Evolutionary conservation across 1,140 invertebrate species (phyloP), one percentile per base, ranked within the genome.

Genomic region (Leptinotarsa texana): DNA sequence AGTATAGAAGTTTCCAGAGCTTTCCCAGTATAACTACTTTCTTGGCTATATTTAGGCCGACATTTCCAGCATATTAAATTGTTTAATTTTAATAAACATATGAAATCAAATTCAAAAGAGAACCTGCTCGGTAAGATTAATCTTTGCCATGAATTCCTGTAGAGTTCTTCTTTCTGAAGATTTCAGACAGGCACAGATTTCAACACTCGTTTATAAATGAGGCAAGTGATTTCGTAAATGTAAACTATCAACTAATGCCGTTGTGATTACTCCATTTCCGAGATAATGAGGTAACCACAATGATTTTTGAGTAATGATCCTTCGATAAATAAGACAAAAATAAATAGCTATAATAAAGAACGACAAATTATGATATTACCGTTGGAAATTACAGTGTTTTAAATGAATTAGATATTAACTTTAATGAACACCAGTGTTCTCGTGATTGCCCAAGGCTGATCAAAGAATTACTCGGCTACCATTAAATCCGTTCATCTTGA

Each of bases 321-420:
- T 21, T 33, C 63, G 63, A 65, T 33, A 33, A 24, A 65, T 65
- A 24, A 65, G 63, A 65, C 63, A 65, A 65, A 65, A 65, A 65
- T 65, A 65, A 65, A 65, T 65, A 15, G 63, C 63, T 65, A 65
- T 65, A 33, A n/a, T 65, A 65, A 22, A 65, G 21, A 21, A 24
- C 63, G 63, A 65, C 63, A 65, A 65, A 65, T 65, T 65, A 65
- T 65, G 21, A 65, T 65, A 65, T 65, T 65, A 65, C 63, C 63
- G 63, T 65, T 65, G 22, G 42, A 78, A 78, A 78, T 78, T 78
- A 78, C 74, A 70, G 77, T 78, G 63, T 72, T 78, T 78, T 78
- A 71, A 78, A 78, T 76, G 74, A 78, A 78, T 78, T 78, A 78
- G 77, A 73, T 78, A 78, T 78, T 76, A 69, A 73, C 49, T 75